phyloP scores from a whole-genome alignment of 2,888 invertebrate species.

The Gerris lacustris region DNA sequence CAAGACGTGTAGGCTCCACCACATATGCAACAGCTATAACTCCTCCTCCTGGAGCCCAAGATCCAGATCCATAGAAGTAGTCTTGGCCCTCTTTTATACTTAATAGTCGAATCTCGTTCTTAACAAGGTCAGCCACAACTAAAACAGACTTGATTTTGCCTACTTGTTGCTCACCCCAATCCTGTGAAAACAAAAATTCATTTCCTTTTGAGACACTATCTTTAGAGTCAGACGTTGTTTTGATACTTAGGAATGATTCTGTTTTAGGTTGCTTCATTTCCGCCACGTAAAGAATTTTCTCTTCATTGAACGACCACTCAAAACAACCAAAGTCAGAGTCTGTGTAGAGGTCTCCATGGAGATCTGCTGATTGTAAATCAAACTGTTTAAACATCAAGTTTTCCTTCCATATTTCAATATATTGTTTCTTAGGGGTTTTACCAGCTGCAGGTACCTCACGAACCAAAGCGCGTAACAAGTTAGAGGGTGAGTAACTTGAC shows the following conservation, averaged over 20 bases:
- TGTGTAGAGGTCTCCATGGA: slow-evolving; percentile 69
- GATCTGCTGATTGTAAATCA: slow-evolving; percentile 56
- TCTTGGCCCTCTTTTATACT: slow-evolving; percentile 27
- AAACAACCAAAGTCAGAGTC: slow-evolving; percentile 59
- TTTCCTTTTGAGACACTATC: background rate
- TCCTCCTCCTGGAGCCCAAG: slow-evolving; percentile 42
- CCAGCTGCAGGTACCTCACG: slow-evolving; percentile 43
- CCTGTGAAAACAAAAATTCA: background rate
- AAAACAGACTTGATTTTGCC: slow-evolving; percentile 44
- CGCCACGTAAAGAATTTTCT: slow-evolving; percentile 61
- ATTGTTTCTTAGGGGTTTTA: slow-evolving; percentile 46
- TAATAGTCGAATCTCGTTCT: slow-evolving; percentile 37
- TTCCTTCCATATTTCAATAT: slow-evolving; percentile 60
- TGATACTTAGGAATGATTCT: slow-evolving; percentile 47
- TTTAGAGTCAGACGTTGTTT: background rate
- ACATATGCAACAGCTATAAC: slow-evolving; percentile 61
- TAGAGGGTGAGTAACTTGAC: slow-evolving; percentile 46
- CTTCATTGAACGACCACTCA: slow-evolving; percentile 61
- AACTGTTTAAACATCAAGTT: slow-evolving; percentile 46
- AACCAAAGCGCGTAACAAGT: slow-evolving; percentile 49
- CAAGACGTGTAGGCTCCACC: slow-evolving; percentile 57
- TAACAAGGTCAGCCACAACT: slow-evolving; percentile 51
- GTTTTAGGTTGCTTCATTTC: slow-evolving; percentile 65
- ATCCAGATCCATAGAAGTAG: slow-evolving; percentile 39
- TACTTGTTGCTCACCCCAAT: background rate